These are phyloP conservation scores for Drosophila picticornis DNA, from an alignment of 2,888 invertebrate genomes.

Conservation along the genomic window DNA sequence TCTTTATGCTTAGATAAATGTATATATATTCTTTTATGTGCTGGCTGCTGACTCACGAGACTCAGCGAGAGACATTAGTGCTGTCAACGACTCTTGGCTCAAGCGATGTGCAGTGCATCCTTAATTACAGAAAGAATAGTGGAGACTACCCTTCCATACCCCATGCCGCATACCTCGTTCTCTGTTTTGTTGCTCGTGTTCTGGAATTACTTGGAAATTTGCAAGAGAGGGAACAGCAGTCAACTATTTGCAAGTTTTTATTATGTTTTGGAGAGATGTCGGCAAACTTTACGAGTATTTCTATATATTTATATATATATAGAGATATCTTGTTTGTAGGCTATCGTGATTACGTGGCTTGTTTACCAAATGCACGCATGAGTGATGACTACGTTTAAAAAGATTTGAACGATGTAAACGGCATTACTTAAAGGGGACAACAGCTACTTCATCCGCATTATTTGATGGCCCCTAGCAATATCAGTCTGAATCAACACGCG, in stretches of 20 bases:
- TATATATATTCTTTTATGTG: slow-evolving; percentile 28
- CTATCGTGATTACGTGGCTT: slow-evolving; percentile 44
- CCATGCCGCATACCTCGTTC: background rate
- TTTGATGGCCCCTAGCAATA: slow-evolving; percentile 48
- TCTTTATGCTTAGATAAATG: slow-evolving; percentile 54
- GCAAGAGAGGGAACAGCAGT: slow-evolving; percentile 28
- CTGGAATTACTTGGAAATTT: slow-evolving; percentile 33
- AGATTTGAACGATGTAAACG: background rate
- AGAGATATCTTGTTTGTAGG: slow-evolving; percentile 30
- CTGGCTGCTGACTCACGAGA: slow-evolving; percentile 57
- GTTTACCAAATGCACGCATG: slow-evolving; percentile 31
- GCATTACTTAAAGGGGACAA: slow-evolving; percentile 2
- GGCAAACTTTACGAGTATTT: slow-evolving; percentile 37
- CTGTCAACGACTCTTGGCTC: slow-evolving; percentile 72
- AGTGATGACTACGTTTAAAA: slow-evolving; percentile 24
- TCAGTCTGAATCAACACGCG: slow-evolving; percentile 47
- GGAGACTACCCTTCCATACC: slow-evolving; percentile 16
- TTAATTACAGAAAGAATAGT: slow-evolving; percentile 58
- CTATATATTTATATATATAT: slow-evolving; percentile 1
- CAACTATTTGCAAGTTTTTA: slow-evolving; percentile 63
- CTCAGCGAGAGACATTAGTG: slow-evolving; percentile 48
- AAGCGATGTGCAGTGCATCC: slow-evolving; percentile 74
- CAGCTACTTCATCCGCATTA: slow-evolving; percentile 8
- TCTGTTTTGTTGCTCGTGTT: slow-evolving; percentile 29
- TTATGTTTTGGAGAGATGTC: slow-evolving; percentile 45